Percentiles rank a stretch among this genome's conserved stretches.
These are phyloP conservation scores for Actenoides lindsayi DNA, from an alignment of 2,113 vertebrate genomes.

Conservation along the genomic window DNA sequence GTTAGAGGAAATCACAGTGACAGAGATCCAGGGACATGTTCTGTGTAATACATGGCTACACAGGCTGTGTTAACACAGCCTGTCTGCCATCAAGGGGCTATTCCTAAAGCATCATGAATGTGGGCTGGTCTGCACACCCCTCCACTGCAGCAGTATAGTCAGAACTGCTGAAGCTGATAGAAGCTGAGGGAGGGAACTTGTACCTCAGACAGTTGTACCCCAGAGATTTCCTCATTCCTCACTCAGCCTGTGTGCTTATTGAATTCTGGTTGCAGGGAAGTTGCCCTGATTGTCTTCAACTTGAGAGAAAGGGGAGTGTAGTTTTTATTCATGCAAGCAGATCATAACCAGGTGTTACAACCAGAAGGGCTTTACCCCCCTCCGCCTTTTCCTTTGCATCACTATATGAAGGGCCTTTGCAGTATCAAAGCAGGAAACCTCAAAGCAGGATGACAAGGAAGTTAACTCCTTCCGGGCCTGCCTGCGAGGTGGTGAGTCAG, in stretches of 20 bases:
- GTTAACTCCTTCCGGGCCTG: slow-evolving; percentile 12
- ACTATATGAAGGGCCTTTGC: neutral
- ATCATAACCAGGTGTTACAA: neutral
- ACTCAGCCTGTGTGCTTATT: neutral
- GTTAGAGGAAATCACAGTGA: fast-evolving
- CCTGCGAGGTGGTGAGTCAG: slow-evolving; percentile 6
- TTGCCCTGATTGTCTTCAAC: neutral
- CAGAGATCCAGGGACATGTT: neutral
- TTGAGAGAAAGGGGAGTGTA: neutral
- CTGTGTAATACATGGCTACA: neutral
- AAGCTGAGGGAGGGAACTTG: neutral
- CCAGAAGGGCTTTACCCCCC: neutral
- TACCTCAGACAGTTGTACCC: neutral
- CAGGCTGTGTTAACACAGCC: neutral
- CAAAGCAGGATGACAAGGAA: slow-evolving; percentile 21
- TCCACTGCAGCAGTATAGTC: neutral
- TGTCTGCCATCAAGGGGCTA: fast-evolving
- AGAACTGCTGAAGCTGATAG: neutral
- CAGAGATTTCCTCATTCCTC: neutral
- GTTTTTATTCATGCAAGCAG: neutral
- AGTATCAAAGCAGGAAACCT: slow-evolving; percentile 37
- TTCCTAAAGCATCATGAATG: fast-evolving
- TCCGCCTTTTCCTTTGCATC: neutral
- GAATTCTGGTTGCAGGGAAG: neutral
- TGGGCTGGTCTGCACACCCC: neutral